Evolutionary conservation across 2,797 vertebrate species (phyloP).

Genomic region (Otolemur crassicaudatus): DNA sequence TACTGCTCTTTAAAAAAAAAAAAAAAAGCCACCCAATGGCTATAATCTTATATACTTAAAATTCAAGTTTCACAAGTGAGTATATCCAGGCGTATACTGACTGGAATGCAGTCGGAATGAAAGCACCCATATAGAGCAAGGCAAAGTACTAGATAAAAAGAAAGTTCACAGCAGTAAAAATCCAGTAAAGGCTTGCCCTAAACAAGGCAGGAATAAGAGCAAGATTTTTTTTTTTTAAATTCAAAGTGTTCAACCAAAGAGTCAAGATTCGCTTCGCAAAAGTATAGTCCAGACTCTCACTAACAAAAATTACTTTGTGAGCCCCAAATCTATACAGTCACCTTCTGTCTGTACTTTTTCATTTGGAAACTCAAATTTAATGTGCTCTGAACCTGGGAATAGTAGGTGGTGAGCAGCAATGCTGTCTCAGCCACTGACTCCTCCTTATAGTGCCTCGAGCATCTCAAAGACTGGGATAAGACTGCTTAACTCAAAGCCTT

Average conservation of each 20-base stretch:
- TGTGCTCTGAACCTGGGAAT: background rate
- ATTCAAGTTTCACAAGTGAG: background rate
- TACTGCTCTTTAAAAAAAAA: background rate
- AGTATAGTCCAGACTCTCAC: background rate
- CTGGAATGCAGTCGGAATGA: background rate
- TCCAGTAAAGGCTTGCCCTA: background rate
- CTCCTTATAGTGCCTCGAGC: background rate
- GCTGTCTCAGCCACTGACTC: background rate
- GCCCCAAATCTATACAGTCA: background rate
- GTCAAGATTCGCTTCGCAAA: slow-evolving; percentile 19
- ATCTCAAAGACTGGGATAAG: background rate
- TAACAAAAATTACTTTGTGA: slow-evolving; percentile 9
- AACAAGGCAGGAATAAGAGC: background rate
- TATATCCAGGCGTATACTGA: background rate
- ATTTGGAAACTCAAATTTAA: slow-evolving; percentile 27
- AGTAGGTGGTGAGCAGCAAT: background rate
- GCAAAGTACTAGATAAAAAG: slow-evolving; percentile 11
- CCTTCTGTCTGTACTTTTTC: slow-evolving; percentile 2
- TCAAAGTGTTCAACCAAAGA: slow-evolving; percentile 16
- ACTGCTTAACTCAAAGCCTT: background rate
- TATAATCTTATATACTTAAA: background rate
- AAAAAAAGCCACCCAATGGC: background rate
- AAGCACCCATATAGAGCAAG: background rate
- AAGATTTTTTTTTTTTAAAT: background rate
- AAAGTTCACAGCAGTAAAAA: slow-evolving; percentile 38